Percentiles rank a stretch among this genome's conserved stretches.
phyloP scores from a whole-genome alignment of 2,113 vertebrate genomes.

The Chloroceryle aenea region DNA sequence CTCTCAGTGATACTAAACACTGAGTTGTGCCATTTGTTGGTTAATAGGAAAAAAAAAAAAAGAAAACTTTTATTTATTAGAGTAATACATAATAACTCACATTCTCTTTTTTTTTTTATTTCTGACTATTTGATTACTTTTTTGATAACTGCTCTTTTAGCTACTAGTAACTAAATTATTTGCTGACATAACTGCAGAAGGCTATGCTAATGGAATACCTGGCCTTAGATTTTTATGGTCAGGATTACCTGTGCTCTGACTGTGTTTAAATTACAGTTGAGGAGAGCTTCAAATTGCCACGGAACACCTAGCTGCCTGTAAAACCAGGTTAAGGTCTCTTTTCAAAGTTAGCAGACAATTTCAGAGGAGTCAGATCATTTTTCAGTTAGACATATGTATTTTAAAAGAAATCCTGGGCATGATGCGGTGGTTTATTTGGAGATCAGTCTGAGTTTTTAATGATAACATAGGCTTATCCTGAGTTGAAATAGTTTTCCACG shows the following conservation, averaged over 20 bases:
- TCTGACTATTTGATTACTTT: neutral
- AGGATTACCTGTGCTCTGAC: neutral
- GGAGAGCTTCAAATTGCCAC: neutral
- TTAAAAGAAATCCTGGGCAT: neutral
- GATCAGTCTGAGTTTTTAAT: neutral
- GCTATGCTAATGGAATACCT: neutral
- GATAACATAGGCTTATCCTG: neutral
- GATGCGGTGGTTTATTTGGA: neutral
- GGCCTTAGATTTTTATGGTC: slow-evolving; percentile 30
- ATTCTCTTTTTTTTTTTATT: neutral
- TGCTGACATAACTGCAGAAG: neutral
- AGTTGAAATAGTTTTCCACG: neutral
- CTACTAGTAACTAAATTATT: neutral
- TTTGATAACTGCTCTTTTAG: neutral
- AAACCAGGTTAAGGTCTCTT: neutral
- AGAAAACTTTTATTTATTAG: neutral
- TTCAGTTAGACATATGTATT: neutral
- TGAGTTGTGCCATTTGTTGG: neutral
- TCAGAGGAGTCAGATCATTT: neutral
- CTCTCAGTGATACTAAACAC: neutral
- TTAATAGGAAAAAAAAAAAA: neutral
- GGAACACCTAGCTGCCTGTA: neutral
- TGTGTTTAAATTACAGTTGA: neutral
- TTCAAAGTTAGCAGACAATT: neutral
- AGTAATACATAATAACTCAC: neutral